A percentile compares a stretch with the other conserved stretches of the same genome.
These are phyloP conservation scores for Lagenorhynchus albirostris DNA, from an alignment of 2,113 vertebrate species.

Conservation along the genomic window DNA sequence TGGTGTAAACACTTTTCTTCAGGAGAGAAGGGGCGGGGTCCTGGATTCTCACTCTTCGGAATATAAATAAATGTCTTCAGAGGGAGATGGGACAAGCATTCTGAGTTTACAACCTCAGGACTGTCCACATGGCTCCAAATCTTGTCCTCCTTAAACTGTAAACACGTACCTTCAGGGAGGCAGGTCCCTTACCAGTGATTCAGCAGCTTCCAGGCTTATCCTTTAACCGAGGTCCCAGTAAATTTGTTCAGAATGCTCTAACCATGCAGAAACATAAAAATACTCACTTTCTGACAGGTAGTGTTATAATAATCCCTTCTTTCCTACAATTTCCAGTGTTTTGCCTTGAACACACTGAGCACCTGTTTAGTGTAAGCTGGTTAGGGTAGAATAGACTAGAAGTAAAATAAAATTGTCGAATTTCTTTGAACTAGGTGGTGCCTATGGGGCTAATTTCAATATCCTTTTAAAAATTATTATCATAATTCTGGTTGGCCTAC, in stretches of 20 bases:
- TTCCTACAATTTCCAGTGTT: neutral
- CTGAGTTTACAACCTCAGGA: too few relatives aligned
- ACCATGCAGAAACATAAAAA: neutral
- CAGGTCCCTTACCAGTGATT: rapidly evolving
- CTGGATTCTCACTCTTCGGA: neutral
- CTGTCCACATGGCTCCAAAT: rapidly evolving
- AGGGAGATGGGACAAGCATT: rapidly evolving
- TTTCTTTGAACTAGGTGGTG: neutral
- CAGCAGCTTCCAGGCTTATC: neutral
- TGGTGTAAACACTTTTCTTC: neutral
- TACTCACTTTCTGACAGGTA: too few relatives aligned
- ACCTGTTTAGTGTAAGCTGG: rapidly evolving
- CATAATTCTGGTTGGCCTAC: neutral
- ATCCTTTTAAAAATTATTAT: neutral
- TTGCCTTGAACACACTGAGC: neutral
- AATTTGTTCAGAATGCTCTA: neutral
- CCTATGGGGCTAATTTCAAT: neutral
- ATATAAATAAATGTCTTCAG: rapidly evolving
- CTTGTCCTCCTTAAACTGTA: too few relatives aligned
- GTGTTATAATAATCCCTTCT: rapidly evolving
- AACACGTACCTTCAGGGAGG: neutral
- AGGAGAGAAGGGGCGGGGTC: rapidly evolving
- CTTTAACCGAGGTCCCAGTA: rapidly evolving
- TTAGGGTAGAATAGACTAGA: rapidly evolving
- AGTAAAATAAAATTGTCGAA: neutral